Base-by-base conservation (phyloP, 1,140 invertebrate species). In the Batillaria attramentaria region DNA sequence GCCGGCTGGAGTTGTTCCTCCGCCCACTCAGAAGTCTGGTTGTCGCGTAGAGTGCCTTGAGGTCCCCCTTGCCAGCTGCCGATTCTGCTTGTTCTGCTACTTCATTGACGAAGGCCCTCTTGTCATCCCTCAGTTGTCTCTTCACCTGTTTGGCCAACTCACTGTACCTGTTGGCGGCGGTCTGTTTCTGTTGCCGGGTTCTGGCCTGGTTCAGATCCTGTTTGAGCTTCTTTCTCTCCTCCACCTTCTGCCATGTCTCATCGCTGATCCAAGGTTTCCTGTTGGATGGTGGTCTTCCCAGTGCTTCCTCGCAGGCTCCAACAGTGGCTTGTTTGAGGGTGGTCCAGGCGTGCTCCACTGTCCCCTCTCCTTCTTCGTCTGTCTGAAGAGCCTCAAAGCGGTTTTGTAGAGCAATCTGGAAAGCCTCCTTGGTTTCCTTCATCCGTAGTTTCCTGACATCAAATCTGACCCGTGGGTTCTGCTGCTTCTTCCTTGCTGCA, bases 261-360 rank as follows among this genome's bases (percentile, higher is more conserved):
- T n/a, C n/a, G n/a, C 46, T 50, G 46, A 50, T 50, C 46, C 46
- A 50, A 24, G 66, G 33, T n/a, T 43, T 62, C 3, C 75, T 65
- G 68, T 68, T 39, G 8, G 65, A 50, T 43, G 46, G 66, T 69
- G 35, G 57, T 42, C 66, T 37, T 50, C 6, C 35, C 69, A 35
- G 66, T 50, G 24, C n/a, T n/a, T 50, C 46, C 24, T 50, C 46
- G 24, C 46, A 50, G 24, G 24, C 24, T 24, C 46, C 46, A 24
- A 50, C 46, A 24, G 46, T 50, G 46, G n/a, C n/a, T n/a, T n/a
- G n/a, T n/a, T n/a, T n/a, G n/a, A n/a, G n/a, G n/a, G n/a, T n/a
- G n/a, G n/a, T 50, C 46, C 46, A 50, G 46, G 46, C 46, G 13
- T 50, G 46, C 24, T 50, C 46, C 24, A 50, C 13, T 13, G 46